Evolutionary conservation across 2,797 vertebrate species (phyloP), one percentile per base, ranked within the genome.

Genomic region (Pogoniulus pusillus): DNA sequence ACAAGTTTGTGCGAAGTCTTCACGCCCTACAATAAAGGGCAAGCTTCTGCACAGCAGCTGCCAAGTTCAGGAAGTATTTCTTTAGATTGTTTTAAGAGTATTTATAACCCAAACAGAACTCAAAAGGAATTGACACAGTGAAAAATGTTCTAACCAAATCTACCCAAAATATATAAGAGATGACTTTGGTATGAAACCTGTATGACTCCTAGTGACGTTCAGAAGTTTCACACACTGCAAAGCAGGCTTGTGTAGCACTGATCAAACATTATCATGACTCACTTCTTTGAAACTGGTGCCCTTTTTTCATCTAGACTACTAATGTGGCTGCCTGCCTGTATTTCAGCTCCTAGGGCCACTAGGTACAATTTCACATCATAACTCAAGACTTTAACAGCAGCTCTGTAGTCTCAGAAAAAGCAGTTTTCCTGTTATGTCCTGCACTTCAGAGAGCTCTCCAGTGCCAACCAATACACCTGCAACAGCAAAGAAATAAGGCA

Each of bases 1-100:
- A 89, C 30, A 82, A 81, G 57, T 3, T 5, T 65, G 68, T 69
- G 77, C 94, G 93, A 89, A 94, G 76, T 89, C 45, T 69, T 87
- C 54, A 76, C 39, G n/a, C 47, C 47, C 43, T 64, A 89, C 58
- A 87, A 57, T 80, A 95, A 87, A 87, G 71, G 26, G 45, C 30
- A 89, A 90, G 41, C 58, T 82, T 66, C 43, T 54, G 71, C 51
- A 54, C 39, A 87, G 79, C 62, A 84, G 71, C 63, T 92, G 70
- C 55, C 88, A 85, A 83, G 49, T 62, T 71, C 53, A 82, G 34
- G 29, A 87, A 93, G 80, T 22, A 81, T 19, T 91, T 77, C 32
- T 91, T 82, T 43, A 80, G 20, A 54, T 37, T 13, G 29, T n/a
- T 76, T 71, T 35, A 39, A 64, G 20, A 78, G 37, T 26, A 60